Evolutionary conservation across 2,113 vertebrate species (phyloP), one percentile per base, ranked within the genome.

Genomic region (Psittacula cyanocephala): DNA sequence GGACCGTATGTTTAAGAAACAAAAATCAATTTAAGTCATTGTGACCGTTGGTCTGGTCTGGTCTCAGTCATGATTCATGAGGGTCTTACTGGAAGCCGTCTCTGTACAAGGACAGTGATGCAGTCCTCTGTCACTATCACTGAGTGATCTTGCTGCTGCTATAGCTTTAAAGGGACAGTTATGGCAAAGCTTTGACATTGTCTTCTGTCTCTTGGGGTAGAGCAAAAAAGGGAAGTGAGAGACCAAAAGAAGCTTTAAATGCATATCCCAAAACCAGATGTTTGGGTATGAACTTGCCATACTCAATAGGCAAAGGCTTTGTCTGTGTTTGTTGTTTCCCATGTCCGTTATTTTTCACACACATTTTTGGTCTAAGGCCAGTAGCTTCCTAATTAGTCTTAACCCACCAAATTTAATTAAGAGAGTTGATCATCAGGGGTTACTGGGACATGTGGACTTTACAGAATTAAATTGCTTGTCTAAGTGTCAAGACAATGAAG

Each of bases 231-330:
- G 39, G 6, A 50, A 11, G 6, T 3, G 13, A 39, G 11, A 43
- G 10, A 47, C 14, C 17, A 31, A n/a, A 63, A 47, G 17, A 28
- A 39, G 6, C 43, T 67, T 41, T 31, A 52, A 84, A 63, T 39
- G 4, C 5, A 19, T 7, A 28, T 31, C 65, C 44, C n/a, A 6
- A 11, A 68, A 6, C 0, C 10, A 33, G 27, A 7, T 9, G 2
- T 67, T 64, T 71, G 14, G 14, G 18, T 31, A 7, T 43, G 20
- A 81, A 72, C 11, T 68, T 39, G 16, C 49, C 24, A 10, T 33
- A 14, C 8, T 43, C 46, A 19, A 11, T 1, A 46, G 7, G 11
- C 14, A 72, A 47, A 50, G 14, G 2, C 1, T 72, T 44, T 44
- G 14, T 53, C 59, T 49, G 9, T 17, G 13, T 78, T 47, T 35